Base-by-base conservation (phyloP, 2,888 invertebrate genomes). In the Seladonia tumulorum region DNA sequence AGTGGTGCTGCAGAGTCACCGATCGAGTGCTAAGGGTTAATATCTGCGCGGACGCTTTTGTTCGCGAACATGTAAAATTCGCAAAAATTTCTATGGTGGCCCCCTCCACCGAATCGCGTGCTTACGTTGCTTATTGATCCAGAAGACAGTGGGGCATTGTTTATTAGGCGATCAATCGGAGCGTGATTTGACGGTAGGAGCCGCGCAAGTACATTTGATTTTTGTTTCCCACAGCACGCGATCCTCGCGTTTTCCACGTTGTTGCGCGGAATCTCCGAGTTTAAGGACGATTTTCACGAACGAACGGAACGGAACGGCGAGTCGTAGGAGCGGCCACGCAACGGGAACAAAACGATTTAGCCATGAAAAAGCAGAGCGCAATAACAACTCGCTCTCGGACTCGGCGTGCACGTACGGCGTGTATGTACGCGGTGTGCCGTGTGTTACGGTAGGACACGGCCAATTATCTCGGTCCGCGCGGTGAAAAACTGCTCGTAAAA, bases 381-480 rank as follows among this genome's bases (percentile, higher is more conserved):
- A 73, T 79, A 86, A 71, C 78, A 71, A 70, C 70, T 70, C 42
- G 70, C 42, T 70, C 53, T 14, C 5, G 39, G 63, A n/a, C 22
- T 45, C 25, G 42, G n/a, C 25, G 70, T 63, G 57, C 57, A n/a
- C 47, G 42, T 42, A 57, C 57, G 12, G n/a, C 10, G 53, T n/a
- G 57, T n/a, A n/a, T 4, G 57, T n/a, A 57, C 12, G 57, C 74
- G 42, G 22, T 25, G 63, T 49, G 49, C 18, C 66, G 70, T 42
- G 68, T 14, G 82, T 87, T 85, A 78, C 82, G 63, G 75, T 81
- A 73, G 82, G 88, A 53, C 68, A 85, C 79, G 80, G 79, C 73
- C 88, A 86, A 86, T 86, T 86, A 86, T 86, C 80, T 77, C 77
- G 47, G 81, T 77, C 81, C 77, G 73, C 53, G 74, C 57, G 45